Conservation (phyloP, 2,888 invertebrate species). For the Caenorhabditis becei region DNA sequence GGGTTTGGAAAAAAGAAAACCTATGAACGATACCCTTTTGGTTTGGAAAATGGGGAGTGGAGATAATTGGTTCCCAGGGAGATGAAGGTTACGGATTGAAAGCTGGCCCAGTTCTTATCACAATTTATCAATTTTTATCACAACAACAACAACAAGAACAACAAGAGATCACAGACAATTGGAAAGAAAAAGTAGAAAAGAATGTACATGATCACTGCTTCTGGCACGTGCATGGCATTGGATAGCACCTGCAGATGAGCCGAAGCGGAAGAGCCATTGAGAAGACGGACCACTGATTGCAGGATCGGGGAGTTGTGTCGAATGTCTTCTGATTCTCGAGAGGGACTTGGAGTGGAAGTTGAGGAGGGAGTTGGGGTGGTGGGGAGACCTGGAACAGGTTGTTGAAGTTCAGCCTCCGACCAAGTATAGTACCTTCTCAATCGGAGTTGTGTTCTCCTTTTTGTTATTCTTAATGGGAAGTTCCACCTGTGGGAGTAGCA, state of each 20-base stretch:
- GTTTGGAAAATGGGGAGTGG: too few species aligned
- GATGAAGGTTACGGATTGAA: too few species aligned
- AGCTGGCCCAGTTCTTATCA: too few species aligned
- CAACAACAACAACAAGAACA: slow-evolving; percentile 27
- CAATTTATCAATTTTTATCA: slow-evolving; percentile 1
- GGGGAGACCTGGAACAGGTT: slow-evolving; percentile 24
- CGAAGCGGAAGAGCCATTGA: slow-evolving; percentile 47
- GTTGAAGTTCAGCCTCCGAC: too few species aligned
- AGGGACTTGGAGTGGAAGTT: slow-evolving; percentile 30
- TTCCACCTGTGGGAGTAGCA: slow-evolving; percentile 39
- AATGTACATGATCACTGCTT: neutral
- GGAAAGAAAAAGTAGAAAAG: neutral
- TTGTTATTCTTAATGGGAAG: slow-evolving; percentile 15
- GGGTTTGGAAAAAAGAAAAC: too few species aligned
- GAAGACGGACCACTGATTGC: slow-evolving; percentile 54
- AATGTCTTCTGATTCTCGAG: slow-evolving; percentile 2
- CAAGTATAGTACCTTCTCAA: slow-evolving; percentile 39
- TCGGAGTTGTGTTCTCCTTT: slow-evolving; percentile 11
- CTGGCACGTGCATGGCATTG: slow-evolving; percentile 39
- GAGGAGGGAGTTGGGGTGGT: slow-evolving; percentile 40
- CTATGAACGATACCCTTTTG: too few species aligned
- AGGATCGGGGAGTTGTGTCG: slow-evolving; percentile 10
- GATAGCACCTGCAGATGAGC: slow-evolving; percentile 31
- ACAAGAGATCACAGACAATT: slow-evolving; percentile 26
- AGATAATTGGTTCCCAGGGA: neutral